These are phyloP conservation scores for Aratinga solstitialis DNA, from an alignment of 2,797 vertebrate genomes.

Conservation along the genomic window DNA sequence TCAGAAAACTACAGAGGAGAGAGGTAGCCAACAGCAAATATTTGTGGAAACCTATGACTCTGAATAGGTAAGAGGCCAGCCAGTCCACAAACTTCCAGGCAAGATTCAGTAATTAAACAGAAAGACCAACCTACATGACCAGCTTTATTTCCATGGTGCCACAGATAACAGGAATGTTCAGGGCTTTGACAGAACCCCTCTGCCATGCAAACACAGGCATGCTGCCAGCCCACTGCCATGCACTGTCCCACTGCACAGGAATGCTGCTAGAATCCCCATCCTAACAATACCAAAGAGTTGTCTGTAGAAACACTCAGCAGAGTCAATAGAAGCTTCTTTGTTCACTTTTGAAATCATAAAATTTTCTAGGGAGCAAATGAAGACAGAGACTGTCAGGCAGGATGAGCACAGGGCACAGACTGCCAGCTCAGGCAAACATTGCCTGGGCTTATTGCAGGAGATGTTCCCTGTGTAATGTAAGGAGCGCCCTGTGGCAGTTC, in stretches of 20 bases:
- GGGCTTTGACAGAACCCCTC: background rate
- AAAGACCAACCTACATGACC: background rate
- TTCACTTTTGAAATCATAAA: background rate
- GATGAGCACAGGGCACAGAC: background rate
- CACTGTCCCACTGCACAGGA: background rate
- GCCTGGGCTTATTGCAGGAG: background rate
- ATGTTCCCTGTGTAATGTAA: background rate
- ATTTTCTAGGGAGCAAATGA: background rate
- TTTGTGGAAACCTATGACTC: background rate
- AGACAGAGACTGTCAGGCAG: background rate
- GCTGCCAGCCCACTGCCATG: background rate
- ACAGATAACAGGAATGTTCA: background rate
- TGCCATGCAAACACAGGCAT: background rate
- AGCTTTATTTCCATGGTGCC: background rate
- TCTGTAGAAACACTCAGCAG: background rate
- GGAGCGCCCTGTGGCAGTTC: fast-evolving
- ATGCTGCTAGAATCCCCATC: background rate
- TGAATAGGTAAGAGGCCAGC: background rate
- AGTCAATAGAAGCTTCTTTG: background rate
- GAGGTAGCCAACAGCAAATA: background rate
- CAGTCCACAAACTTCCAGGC: background rate
- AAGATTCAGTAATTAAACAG: background rate
- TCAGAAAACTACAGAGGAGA: background rate
- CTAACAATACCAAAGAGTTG: fast-evolving
- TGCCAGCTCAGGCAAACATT: background rate